These are phyloP conservation scores for Pseudococcus longispinus DNA, from an alignment of 2,888 invertebrate genomes.

Conservation along the genomic window DNA sequence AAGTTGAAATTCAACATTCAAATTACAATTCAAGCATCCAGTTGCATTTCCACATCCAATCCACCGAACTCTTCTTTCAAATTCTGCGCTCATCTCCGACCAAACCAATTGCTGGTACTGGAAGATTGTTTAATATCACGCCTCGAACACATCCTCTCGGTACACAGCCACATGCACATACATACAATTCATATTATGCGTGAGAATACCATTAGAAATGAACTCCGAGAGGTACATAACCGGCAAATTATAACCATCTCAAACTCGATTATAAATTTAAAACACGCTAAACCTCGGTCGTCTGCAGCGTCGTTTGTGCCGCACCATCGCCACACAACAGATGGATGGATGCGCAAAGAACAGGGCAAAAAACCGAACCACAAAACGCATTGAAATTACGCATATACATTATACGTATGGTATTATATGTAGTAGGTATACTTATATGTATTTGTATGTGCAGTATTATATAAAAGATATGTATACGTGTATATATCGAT, in stretches of 20 bases:
- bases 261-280: slow-evolving; percentile 26
- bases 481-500: not conserved
- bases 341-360: not conserved
- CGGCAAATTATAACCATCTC: slow-evolving; percentile 26
- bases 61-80: not conserved
- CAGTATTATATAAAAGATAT: not conserved
- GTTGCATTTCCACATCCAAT: not conserved
- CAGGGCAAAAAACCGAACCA: slow-evolving; percentile 13
- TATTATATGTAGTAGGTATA: not conserved
- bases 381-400: slow-evolving; percentile 22
- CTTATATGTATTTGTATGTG: not conserved
- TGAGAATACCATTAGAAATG: slow-evolving; percentile 16
- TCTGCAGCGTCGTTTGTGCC: not conserved
- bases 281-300: slow-evolving; percentile 9
- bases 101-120: not conserved
- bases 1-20: too few species aligned
- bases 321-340: not conserved
- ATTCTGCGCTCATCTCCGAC: not conserved
- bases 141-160: not conserved
- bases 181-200: slow-evolving; percentile 2
- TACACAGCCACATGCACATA: not conserved
- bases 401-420: not conserved
- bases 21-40: not conserved
- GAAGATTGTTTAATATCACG: not conserved
- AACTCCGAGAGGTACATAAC: slow-evolving; percentile 26